Evolutionary conservation across 2,888 invertebrate species (phyloP).

Genomic region (Polyommatus iphigenia): DNA sequence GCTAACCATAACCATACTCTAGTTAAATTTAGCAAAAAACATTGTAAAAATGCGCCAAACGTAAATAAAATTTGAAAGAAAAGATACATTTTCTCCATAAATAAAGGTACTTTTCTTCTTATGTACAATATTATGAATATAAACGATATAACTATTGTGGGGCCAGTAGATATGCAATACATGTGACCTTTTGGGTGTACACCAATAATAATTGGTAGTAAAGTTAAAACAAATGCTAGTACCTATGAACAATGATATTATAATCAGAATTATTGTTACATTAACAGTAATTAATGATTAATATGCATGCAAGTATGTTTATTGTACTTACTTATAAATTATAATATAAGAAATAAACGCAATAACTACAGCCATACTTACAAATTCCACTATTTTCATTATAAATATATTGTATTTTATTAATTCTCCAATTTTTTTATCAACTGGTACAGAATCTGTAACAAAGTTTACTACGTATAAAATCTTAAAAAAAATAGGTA

Average conservation of each 20-base stretch:
- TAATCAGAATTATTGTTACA: constrained; percentile 34
- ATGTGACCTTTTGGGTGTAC: constrained; percentile 68
- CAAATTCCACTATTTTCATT: constrained; percentile 74
- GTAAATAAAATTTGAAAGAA: constrained; percentile 75
- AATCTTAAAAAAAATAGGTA: not conserved
- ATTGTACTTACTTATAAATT: not conserved
- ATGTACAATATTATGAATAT: constrained; percentile 67
- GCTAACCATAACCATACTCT: constrained; percentile 69
- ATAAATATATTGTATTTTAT: constrained; percentile 73
- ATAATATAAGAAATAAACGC: constrained; percentile 36
- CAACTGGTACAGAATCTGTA: constrained; percentile 71
- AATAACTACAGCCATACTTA: constrained; percentile 53
- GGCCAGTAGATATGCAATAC: constrained; percentile 74
- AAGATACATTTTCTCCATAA: constrained; percentile 76
- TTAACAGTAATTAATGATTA: not conserved
- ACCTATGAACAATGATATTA: constrained; percentile 53
- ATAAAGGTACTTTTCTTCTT: constrained; percentile 67
- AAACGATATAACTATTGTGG: constrained; percentile 67
- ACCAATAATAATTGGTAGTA: constrained; percentile 56
- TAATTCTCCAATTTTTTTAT: constrained; percentile 71
- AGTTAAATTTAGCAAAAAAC: constrained; percentile 67
- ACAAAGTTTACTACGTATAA: not conserved
- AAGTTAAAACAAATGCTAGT: constrained; percentile 57
- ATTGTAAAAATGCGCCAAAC: constrained; percentile 72
- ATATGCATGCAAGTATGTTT: not conserved